phyloP scores from a whole-genome alignment of 2,888 invertebrate species.

The Lithophane leautieri region DNA sequence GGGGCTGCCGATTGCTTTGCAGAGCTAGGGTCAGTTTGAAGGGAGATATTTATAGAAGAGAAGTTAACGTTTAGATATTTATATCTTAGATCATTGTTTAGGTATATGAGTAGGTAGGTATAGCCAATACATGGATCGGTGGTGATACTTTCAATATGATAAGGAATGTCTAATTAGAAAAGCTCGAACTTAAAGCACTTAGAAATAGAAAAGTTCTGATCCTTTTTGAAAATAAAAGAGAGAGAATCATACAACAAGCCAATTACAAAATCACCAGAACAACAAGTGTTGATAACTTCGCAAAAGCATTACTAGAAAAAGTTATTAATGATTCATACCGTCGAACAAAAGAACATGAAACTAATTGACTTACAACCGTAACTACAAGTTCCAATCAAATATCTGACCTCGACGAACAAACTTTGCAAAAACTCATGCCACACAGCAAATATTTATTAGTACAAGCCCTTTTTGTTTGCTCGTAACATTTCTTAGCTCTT shows the following conservation, averaged over 20 bases:
- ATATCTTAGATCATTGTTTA: background rate
- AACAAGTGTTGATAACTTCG: background rate
- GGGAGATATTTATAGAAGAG: constrained; percentile 29
- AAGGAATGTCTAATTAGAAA: background rate
- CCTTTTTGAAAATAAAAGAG: background rate
- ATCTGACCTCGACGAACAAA: background rate
- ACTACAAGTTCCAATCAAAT: constrained; percentile 4
- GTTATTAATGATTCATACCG: background rate
- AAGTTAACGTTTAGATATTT: constrained; percentile 13
- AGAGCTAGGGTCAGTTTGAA: constrained; percentile 44
- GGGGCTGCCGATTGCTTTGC: constrained; percentile 65
- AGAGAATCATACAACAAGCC: background rate
- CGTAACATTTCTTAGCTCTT: constrained; percentile 69
- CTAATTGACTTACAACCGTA: constrained; percentile 1
- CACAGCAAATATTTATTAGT: constrained; percentile 44
- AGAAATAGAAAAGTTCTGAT: constrained; percentile 1
- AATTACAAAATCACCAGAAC: background rate
- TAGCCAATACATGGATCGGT: background rate
- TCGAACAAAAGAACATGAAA: background rate
- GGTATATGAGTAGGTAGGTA: background rate
- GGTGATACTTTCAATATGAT: background rate
- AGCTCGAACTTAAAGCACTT: too few relatives aligned
- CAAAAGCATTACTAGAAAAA: background rate
- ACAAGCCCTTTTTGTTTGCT: constrained; percentile 65
- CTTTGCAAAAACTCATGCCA: constrained; percentile 12